Percentiles rank a stretch among this genome's conserved stretches.
Evolutionary conservation across 2,113 vertebrate species (phyloP).

Genomic region (Cochlearius cochlearius): DNA sequence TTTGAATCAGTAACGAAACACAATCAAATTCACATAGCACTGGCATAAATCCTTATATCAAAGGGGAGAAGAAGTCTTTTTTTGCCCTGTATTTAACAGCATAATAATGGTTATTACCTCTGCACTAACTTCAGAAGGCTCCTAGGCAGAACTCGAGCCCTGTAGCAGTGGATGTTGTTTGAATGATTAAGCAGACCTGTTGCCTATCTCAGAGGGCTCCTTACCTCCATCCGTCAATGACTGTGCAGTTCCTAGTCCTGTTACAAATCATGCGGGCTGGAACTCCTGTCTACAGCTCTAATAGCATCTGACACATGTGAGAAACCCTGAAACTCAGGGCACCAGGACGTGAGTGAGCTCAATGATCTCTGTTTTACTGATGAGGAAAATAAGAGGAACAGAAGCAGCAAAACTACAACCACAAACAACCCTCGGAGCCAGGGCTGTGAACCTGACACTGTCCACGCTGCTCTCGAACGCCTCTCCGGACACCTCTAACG

Average conservation of each 20-base stretch:
- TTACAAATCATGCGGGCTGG: not conserved
- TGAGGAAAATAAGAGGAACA: not conserved
- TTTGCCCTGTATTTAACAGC: not conserved
- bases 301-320: not conserved
- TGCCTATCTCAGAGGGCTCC: not conserved
- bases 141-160: not conserved
- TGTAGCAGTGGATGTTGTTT: not conserved
- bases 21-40: not conserved
- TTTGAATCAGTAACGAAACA: not conserved
- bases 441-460: not conserved
- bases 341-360: not conserved
- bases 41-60: not conserved
- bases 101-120: not conserved
- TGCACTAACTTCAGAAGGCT: not conserved
- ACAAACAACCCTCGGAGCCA: not conserved
- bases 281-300: not conserved
- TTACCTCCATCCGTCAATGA: not conserved
- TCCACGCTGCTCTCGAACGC: fast-evolving
- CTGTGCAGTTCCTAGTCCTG: not conserved
- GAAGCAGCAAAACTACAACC: not conserved
- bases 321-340: not conserved
- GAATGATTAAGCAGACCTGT: not conserved
- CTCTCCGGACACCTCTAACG: not conserved
- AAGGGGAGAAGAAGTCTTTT: not conserved
- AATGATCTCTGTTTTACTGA: not conserved